Conservation (phyloP, 2,113 vertebrate species). For the Poeciliopsis retropinna region DNA sequence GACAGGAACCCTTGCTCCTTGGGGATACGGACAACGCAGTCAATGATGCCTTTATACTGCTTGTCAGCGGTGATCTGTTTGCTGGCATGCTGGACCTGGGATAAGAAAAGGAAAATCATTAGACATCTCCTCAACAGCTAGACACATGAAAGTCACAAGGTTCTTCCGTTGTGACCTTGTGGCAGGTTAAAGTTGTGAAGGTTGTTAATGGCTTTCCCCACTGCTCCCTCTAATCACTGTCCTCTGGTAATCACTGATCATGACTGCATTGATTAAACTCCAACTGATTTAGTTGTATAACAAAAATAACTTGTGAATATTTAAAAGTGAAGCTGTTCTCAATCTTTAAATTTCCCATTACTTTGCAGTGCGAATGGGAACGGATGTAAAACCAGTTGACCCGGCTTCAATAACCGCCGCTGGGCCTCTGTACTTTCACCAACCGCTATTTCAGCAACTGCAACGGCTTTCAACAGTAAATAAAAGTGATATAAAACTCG, state of each 20-base stretch:
- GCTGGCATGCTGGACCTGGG: slow-evolving; percentile 90
- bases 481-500: not conserved
- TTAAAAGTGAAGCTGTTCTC: not conserved
- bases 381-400: slow-evolving; percentile 17
- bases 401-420: slow-evolving; percentile 19
- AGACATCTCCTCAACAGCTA: not conserved
- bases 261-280: not conserved
- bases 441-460: not conserved
- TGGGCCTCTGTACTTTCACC: slow-evolving; percentile 9
- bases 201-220: not conserved
- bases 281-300: not conserved
- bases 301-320: not conserved
- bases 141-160: slow-evolving; percentile 7
- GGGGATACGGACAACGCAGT: slow-evolving; percentile 89
- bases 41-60: slow-evolving; percentile 91
- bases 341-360: not conserved
- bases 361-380: not conserved
- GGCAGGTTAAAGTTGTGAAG: not conserved
- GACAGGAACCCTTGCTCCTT: slow-evolving; percentile 88
- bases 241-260: not conserved
- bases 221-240: not conserved
- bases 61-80: slow-evolving; percentile 87
- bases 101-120: not conserved
- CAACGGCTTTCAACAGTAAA: not conserved
- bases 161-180: slow-evolving; percentile 69